phyloP scores from a whole-genome alignment of 2,888 invertebrate genomes.

The Cryptocephalus moraei region DNA sequence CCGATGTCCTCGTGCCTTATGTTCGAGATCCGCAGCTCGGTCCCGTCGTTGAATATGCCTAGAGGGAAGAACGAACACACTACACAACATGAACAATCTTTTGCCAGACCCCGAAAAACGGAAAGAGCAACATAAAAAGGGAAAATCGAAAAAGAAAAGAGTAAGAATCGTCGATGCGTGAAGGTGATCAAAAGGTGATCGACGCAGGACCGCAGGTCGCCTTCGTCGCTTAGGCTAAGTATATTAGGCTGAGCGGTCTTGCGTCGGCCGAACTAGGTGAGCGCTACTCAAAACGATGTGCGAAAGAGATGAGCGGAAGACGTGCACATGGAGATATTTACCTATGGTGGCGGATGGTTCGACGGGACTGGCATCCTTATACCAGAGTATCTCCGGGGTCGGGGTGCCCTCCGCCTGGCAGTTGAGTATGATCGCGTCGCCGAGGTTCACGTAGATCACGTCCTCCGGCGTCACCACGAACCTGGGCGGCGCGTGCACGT shows the following conservation, averaged over 20 bases:
- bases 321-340: slow-evolving; percentile 11
- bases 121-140: slow-evolving; percentile 3
- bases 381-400: slow-evolving; percentile 92
- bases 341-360: slow-evolving; percentile 76
- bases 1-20: slow-evolving; percentile 92
- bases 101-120: slow-evolving; percentile 4
- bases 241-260: too few species aligned
- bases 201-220: too few species aligned
- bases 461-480: slow-evolving; percentile 93
- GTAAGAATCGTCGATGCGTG: too few species aligned
- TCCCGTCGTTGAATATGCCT: slow-evolving; percentile 86
- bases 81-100: slow-evolving; percentile 9
- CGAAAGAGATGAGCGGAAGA: too few species aligned
- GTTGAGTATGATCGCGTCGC: slow-evolving; percentile 91
- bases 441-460: slow-evolving; percentile 93
- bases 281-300: too few species aligned
- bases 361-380: slow-evolving; percentile 87
- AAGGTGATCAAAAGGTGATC: too few species aligned
- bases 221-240: too few species aligned
- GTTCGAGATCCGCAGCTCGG: slow-evolving; percentile 85
- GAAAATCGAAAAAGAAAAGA: not conserved
- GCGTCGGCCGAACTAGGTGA: too few species aligned
- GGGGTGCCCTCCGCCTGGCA: slow-evolving; percentile 96
- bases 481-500: slow-evolving; percentile 92
- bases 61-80: slow-evolving; percentile 8